Conservation (phyloP, 2,888 invertebrate species). For the Subacronicta megacephala region DNA sequence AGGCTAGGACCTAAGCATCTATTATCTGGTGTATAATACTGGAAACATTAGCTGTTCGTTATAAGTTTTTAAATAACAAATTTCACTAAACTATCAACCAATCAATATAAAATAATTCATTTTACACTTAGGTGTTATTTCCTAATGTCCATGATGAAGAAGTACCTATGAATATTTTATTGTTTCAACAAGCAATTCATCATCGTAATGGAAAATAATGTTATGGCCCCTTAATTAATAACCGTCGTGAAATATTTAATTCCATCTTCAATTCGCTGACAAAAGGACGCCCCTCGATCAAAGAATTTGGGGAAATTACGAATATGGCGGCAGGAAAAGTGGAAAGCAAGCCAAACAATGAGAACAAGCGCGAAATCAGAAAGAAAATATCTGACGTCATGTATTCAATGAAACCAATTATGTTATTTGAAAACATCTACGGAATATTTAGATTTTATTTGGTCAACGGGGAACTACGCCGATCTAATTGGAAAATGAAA, state of each 20-base stretch:
- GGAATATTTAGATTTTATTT: conserved; percentile 69
- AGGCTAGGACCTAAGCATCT: no score
- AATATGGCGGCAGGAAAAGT: conserved; percentile 28
- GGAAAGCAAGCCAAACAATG: conserved; percentile 18
- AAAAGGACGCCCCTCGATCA: conserved; percentile 12
- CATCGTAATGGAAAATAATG: conserved; percentile 43
- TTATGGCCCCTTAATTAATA: conserved; percentile 7
- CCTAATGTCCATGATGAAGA: conserved; percentile 8
- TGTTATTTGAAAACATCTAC: conserved; percentile 61
- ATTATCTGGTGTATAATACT: no score
- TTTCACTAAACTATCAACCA: conserved; percentile 8
- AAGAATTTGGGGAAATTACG: background rate
- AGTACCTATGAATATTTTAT: conserved; percentile 42
- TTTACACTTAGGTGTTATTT: conserved; percentile 16
- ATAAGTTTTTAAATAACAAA: no score
- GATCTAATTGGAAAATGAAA: conserved; percentile 62
- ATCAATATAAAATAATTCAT: conserved; percentile 6
- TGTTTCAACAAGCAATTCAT: conserved; percentile 43
- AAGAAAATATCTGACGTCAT: conserved; percentile 48
- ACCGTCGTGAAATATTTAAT: conserved; percentile 10
- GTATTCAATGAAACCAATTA: conserved; percentile 57
- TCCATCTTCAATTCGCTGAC: background rate
- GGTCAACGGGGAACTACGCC: conserved; percentile 51
- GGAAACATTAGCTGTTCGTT: no score
- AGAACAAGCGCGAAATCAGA: conserved; percentile 24